These are phyloP conservation scores for Sebastiscus tertius DNA, from an alignment of 2,797 vertebrate genomes.

Conservation along the genomic window DNA sequence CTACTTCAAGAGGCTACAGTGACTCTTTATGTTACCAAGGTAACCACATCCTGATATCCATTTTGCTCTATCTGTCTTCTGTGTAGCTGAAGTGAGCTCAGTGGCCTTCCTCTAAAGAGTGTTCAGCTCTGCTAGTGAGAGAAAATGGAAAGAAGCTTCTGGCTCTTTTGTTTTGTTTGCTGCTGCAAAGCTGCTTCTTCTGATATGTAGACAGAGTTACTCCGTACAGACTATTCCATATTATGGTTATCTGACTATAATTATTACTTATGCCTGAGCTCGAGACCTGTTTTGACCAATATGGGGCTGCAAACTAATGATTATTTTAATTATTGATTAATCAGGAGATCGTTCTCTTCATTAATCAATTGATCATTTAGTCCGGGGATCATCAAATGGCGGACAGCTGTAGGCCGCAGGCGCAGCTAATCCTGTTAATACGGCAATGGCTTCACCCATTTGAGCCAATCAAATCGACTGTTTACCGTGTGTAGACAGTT, in stretches of 20 bases:
- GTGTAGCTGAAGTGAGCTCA: slow-evolving; percentile 24
- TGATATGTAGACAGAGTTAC: neutral
- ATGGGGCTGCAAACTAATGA: too few relatives aligned
- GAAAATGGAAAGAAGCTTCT: neutral
- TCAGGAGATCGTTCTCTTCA: neutral
- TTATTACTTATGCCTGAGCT: neutral
- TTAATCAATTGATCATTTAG: neutral
- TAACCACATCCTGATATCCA: slow-evolving; percentile 59
- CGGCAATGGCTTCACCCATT: neutral
- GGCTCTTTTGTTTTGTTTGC: neutral
- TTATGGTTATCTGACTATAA: too few relatives aligned
- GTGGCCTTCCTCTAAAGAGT: slow-evolving; percentile 24
- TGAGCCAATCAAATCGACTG: neutral
- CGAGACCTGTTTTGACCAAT: neutral
- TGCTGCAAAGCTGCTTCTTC: neutral
- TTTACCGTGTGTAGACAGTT: neutral
- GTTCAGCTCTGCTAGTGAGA: neutral
- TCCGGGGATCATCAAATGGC: neutral
- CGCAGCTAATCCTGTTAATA: neutral
- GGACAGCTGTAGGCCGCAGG: neutral
- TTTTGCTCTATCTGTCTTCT: slow-evolving; percentile 48
- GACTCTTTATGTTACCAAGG: slow-evolving; percentile 66
- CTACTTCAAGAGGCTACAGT: slow-evolving; percentile 40
- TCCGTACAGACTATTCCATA: neutral
- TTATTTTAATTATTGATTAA: neutral